Percentiles rank a stretch among this genome's conserved stretches.
Conservation (phyloP, 2,797 vertebrate genomes). For the Typhlichthys eigenmanni region DNA sequence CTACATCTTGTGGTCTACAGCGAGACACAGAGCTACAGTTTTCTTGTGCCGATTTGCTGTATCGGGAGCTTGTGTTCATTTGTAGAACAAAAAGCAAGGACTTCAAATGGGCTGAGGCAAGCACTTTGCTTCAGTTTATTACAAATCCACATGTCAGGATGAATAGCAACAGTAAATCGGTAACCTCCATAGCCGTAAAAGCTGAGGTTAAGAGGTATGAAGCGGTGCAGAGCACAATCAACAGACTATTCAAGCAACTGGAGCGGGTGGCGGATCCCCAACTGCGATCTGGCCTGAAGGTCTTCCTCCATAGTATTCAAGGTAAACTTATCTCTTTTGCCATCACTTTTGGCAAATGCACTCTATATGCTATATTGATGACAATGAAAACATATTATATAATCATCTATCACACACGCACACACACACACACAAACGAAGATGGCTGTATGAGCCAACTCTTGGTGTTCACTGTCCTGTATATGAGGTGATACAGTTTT, state of each 20-base stretch:
- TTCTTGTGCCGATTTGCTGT: conserved; percentile 20
- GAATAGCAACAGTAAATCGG: conserved; percentile 73
- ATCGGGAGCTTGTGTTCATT: conserved; percentile 18
- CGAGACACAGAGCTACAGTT: conserved; percentile 17
- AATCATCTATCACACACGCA: neutral
- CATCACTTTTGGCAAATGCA: neutral
- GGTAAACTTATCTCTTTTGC: conserved; percentile 70
- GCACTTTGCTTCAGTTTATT: conserved; percentile 38
- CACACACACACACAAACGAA: neutral
- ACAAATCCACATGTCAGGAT: conserved; percentile 64
- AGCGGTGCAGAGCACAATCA: conserved; percentile 78
- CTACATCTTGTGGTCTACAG: conserved; percentile 62
- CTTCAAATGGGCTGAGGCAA: conserved; percentile 71
- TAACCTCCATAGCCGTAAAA: conserved; percentile 76
- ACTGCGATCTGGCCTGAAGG: conserved; percentile 79
- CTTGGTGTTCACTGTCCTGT: neutral
- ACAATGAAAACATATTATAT: neutral
- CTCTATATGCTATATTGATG: neutral
- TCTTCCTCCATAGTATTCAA: conserved; percentile 80
- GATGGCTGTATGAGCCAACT: neutral
- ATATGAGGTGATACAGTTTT: neutral
- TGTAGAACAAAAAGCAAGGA: conserved; percentile 32
- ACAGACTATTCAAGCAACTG: conserved; percentile 80
- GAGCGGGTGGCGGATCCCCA: conserved; percentile 79
- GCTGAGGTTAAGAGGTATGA: conserved; percentile 85